These are phyloP conservation scores for Pachliopta kotzebuea DNA, from an alignment of 2,888 invertebrate species.

Conservation along the genomic window DNA sequence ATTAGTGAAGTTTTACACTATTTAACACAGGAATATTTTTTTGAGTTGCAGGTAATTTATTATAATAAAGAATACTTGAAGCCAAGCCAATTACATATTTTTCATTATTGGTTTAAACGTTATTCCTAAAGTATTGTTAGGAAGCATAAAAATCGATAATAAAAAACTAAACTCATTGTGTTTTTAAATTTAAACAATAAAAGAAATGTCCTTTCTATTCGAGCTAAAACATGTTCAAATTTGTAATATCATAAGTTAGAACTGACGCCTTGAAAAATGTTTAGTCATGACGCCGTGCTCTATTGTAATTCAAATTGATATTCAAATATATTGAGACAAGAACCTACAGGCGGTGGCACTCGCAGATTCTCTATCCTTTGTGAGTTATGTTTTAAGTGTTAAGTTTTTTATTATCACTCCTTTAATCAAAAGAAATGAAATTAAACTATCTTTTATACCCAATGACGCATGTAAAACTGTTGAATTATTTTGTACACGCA, in stretches of 20 bases:
- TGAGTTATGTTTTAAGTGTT: background rate
- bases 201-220: slow-evolving; percentile 12
- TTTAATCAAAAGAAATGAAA: background rate
- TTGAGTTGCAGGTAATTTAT: no score
- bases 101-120: background rate
- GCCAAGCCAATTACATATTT: no score
- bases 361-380: slow-evolving; percentile 45
- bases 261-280: slow-evolving; percentile 53
- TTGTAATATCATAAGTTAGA: slow-evolving; percentile 49
- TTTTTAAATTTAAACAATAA: slow-evolving; percentile 10
- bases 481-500: no score
- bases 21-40: no score
- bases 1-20: background rate
- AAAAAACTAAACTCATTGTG: slow-evolving; percentile 4
- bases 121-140: background rate
- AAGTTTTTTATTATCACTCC: background rate
- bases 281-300: slow-evolving; percentile 66
- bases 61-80: no score
- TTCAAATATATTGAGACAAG: slow-evolving; percentile 62
- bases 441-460: background rate
- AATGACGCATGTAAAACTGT: no score
- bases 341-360: slow-evolving; percentile 68
- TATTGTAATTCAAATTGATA: slow-evolving; percentile 75
- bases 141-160: background rate
- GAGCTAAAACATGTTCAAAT: slow-evolving; percentile 36